Conservation (phyloP, 2,888 invertebrate genomes). For the Bombyx huttoni region DNA sequence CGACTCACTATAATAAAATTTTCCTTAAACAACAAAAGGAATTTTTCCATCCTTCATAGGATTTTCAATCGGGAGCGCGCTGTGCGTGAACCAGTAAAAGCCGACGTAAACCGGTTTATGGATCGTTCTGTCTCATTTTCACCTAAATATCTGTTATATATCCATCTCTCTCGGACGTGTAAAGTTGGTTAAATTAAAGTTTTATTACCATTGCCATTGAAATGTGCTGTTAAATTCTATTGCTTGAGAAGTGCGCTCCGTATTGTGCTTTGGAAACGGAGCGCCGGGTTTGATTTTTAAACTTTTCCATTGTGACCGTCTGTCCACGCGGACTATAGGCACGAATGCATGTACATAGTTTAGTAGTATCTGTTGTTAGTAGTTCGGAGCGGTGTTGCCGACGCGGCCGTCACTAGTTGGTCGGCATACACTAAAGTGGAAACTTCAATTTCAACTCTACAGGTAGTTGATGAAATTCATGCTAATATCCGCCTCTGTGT, state of each 20-base stretch:
- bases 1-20: slow-evolving; percentile 8
- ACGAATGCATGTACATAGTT: no score
- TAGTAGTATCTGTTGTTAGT: no score
- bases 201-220: background rate
- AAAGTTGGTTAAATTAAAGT: background rate
- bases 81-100: slow-evolving; percentile 22
- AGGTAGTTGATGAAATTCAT: no score
- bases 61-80: slow-evolving; percentile 16
- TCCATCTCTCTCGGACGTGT: background rate
- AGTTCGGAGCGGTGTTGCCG: no score
- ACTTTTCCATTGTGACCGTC: no score
- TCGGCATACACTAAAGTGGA: no score
- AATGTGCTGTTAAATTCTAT: background rate
- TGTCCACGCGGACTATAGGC: no score
- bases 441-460: no score
- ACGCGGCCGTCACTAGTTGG: no score
- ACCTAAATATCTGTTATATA: background rate
- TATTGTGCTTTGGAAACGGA: background rate
- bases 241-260: background rate
- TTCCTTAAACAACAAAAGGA: slow-evolving; percentile 2
- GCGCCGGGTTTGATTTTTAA: no score
- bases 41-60: slow-evolving; percentile 15
- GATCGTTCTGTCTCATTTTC: background rate
- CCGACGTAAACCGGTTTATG: slow-evolving; percentile 17
- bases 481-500: no score